Evolutionary conservation across 2,888 invertebrate genomes (phyloP).

Genomic region (Lamellibrachia columna): DNA sequence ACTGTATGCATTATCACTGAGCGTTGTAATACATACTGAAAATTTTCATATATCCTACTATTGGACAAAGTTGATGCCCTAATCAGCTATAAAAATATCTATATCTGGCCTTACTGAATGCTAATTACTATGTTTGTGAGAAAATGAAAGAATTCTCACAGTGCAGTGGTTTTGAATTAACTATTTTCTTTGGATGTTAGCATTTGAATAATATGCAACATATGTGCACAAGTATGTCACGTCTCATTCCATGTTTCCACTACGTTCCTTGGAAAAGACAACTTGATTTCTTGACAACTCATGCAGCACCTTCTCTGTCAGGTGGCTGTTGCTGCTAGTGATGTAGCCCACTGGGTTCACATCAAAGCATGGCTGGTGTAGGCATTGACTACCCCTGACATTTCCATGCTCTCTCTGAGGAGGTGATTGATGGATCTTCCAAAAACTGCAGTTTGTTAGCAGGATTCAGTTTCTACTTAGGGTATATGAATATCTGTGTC

Average conservation of each 20-base stretch:
- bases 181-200: not conserved
- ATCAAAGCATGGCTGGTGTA: not conserved
- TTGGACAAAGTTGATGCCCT: not conserved
- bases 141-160: not conserved
- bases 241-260: not conserved
- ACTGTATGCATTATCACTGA: too few relatives aligned
- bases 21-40: too few relatives aligned
- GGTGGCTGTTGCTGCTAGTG: not conserved
- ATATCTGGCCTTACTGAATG: not conserved
- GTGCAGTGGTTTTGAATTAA: not conserved
- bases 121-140: not conserved
- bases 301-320: too few relatives aligned
- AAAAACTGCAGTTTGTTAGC: not conserved
- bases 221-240: not conserved
- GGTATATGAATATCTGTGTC: not conserved
- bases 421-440: not conserved
- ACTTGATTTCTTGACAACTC: too few relatives aligned
- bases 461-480: not conserved
- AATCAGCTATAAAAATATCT: not conserved
- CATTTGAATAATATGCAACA: not conserved
- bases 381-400: not conserved
- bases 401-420: not conserved
- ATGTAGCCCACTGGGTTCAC: not conserved
- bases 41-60: too few relatives aligned
- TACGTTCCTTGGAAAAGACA: not conserved